phyloP scores from a whole-genome alignment of 2,113 vertebrate species.

The Riparia riparia region DNA sequence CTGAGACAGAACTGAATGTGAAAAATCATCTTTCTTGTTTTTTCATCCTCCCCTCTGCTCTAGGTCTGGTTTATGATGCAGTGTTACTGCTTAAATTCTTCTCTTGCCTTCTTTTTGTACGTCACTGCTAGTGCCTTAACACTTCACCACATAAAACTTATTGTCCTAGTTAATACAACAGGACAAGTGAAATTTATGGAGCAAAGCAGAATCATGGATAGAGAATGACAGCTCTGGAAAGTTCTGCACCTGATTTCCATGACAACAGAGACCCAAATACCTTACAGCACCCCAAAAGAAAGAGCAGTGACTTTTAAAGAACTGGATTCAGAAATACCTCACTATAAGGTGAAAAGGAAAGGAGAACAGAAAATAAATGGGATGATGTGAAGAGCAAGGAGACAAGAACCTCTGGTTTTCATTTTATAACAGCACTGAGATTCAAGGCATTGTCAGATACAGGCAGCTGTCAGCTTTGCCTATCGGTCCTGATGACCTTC shows the following conservation, averaged over 20 bases:
- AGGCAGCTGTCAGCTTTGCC: accelerated
- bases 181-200: not conserved
- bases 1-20: not conserved
- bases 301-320: not conserved
- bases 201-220: not conserved
- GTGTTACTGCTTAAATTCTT: not conserved
- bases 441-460: not conserved
- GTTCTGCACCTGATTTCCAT: not conserved
- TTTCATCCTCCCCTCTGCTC: not conserved
- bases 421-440: not conserved
- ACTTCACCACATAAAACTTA: not conserved
- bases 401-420: not conserved
- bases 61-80: not conserved
- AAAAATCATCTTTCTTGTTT: not conserved
- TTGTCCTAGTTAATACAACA: not conserved
- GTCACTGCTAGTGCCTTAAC: not conserved
- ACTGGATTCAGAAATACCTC: not conserved
- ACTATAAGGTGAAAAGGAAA: not conserved
- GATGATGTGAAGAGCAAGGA: not conserved
- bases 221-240: not conserved
- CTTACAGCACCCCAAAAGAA: not conserved
- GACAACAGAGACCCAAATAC: not conserved
- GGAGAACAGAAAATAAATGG: not conserved
- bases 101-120: not conserved
- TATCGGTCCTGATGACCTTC: not conserved